Evolutionary conservation across 2,113 vertebrate species (phyloP).

Genomic region (Cacatua alba): DNA sequence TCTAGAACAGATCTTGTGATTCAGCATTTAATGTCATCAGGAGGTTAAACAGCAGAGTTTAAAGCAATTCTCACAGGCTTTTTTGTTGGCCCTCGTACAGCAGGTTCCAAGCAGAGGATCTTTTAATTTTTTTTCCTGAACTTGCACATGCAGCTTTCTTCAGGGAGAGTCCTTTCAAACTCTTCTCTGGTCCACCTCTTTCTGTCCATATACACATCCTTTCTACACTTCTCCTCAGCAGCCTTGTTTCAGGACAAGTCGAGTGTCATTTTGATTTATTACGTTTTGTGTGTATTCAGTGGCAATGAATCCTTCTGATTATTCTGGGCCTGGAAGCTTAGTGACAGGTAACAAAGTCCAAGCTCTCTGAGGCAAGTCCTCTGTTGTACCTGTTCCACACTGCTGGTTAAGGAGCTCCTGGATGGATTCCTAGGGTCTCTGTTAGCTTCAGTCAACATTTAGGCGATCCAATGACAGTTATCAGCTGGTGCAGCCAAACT

Average conservation of each 20-base stretch:
- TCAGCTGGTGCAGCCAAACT: background rate
- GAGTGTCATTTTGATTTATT: background rate
- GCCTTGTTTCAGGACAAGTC: background rate
- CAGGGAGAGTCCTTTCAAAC: background rate
- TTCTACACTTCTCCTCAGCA: background rate
- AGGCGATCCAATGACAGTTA: background rate
- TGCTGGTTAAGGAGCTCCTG: background rate
- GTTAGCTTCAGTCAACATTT: accelerated
- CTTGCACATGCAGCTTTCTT: background rate
- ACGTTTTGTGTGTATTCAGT: background rate
- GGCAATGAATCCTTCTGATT: background rate
- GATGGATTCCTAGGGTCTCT: background rate
- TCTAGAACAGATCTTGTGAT: background rate
- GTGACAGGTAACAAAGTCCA: background rate
- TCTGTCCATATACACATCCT: background rate
- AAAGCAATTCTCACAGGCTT: background rate
- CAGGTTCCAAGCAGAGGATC: slow-evolving; percentile 7
- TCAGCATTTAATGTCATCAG: slow-evolving; percentile 18
- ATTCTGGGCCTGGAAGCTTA: background rate
- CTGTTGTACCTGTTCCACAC: background rate
- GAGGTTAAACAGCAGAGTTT: slow-evolving; percentile 15
- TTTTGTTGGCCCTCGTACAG: background rate
- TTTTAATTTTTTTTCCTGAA: background rate
- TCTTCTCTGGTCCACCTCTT: background rate
- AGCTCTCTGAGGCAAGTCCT: background rate